Evolutionary conservation across 2,797 vertebrate species (phyloP), one percentile per base, ranked within the genome.

Genomic region (Cynodonichthys magdalenae): DNA sequence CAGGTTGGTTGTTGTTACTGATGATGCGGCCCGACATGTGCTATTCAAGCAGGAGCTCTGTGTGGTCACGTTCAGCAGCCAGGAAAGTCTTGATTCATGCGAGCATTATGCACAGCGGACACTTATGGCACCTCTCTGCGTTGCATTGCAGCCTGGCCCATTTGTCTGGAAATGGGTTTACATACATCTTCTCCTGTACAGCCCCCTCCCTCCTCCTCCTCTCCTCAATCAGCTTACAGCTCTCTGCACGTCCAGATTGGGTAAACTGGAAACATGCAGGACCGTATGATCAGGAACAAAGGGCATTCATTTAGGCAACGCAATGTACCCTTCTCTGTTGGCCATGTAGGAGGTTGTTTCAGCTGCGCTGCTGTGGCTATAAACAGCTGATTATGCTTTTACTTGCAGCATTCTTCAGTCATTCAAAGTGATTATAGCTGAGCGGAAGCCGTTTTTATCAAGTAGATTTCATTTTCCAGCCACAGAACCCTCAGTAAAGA

Each of bases 141-240:
- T 78, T 83, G 81, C 82, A 50, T 77, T 77, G 81, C 82, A 87
- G 84, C 77, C 79, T 48, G 74, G 77, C 71, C 80, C 88, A 87
- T 91, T 91, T 90, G 86, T 90, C 87, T 82, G 83, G 81, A 92
- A 91, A 92, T 87, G 84, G 84, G 60, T 90, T 92, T 83, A 80
- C 90, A 90, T 92, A 86, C 86, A 85, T 92, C 88, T 89, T 88
- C 72, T 50, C 70, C 76, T 69, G 50, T 54, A 82, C 67, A 75
- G 66, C 79, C 73, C 79, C 73, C 79, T 59, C 63, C 59, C 69
- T 59, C 76, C 49, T 46, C 69, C 70, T 74, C 69, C 52, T 44
- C 41, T 15, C 15, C 15, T 42, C 41, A 15, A 15, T 20, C 45
- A 18, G 50, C 59, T 75, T 45, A 52, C 66, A 57, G 73, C 76